Evolutionary conservation across 2,113 vertebrate genomes (phyloP), one percentile per base, ranked within the genome.

Genomic region (Stigmatopora argus): DNA sequence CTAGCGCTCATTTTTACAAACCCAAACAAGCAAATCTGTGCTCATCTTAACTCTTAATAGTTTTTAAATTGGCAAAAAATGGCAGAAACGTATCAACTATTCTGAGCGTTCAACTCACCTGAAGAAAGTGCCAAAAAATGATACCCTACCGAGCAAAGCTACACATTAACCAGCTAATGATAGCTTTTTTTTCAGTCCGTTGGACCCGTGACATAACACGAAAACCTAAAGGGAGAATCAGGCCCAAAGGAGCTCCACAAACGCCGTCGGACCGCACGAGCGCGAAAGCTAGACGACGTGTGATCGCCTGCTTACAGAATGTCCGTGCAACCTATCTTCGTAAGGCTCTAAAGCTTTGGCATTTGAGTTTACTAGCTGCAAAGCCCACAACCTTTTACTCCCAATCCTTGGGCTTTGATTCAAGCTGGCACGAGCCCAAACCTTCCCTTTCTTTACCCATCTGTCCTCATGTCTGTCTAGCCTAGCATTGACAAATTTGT

Each of bases 321-420:
- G 35, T 75, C 63, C 66, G 66, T 51, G 1, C 67, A 69, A 38
- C 53, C 74, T 78, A 78, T 78, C 66, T 21, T 12, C 52, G 69
- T 81, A 78, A 81, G 78, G 73, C 83, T 71, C 78, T 86, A 84
- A 88, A 61, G 81, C 81, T 77, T 19, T 0, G 5, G 69, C 53
- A 74, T 86, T 79, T 84, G 79, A 74, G 83, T 87, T 87, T 83
- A 87, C 79, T 75, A 79, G 68, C 75, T 77, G 80, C 62, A 85
- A 87, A 88, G 78, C 80, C 78, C 63, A 75, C 71, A 84, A 83
- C 72, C 79, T 88, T 84, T 83, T 82, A 77, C 71, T 70, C 81
- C 58, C 72, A 84, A 83, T 87, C 83, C 79, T 41, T 5, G 23
- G 74, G 81, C 73, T 85, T 84, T 87, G 56, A 71, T 72, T 75